Evolutionary conservation across 1,140 invertebrate genomes (phyloP), one percentile per base, ranked within the genome.

Genomic region (Solenopsis invicta): DNA sequence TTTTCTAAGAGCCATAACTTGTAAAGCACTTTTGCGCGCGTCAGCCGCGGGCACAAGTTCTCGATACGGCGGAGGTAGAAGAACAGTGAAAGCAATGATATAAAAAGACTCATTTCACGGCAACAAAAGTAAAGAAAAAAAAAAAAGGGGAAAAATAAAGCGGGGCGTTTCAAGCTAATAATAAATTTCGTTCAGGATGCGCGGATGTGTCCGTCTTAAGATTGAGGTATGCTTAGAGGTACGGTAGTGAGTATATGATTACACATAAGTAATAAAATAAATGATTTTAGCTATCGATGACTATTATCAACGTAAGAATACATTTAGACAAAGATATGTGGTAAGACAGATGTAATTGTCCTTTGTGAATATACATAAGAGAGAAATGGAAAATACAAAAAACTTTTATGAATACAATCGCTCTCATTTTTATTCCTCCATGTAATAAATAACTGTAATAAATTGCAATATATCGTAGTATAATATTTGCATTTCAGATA

Each of bases 321-420:
- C 91, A 93, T 94, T 93, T 94, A 94, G 94, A 93, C 87, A 92
- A 89, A 92, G 89, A 92, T 93, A 94, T 91, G 91, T 93, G 93
- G 90, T 94, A 93, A 94, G 93, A 93, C 93, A 94, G 92, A 94
- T 94, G 92, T 95, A 95, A 95, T 94, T 95, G 94, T 95, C 94
- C 92, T 95, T 95, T 95, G 95, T 95, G 94, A 95, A 95, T 95
- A 95, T 94, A 95, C 92, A 94, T 95, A 93, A 94, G 92, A 94
- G 92, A 95, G 92, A 94, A 94, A 94, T 94, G 93, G 94, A 93
- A 95, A 95, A 95, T 94, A 95, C 93, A 95, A 94, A 90, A 95
- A 95, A 94, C 94, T 95, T 95, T 95, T 95, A 94, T 94, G 94
- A 94, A 92, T 94, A 94, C 91, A 61, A 54, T 16, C 2, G 85